phyloP scores from a whole-genome alignment of 2,888 invertebrate genomes.

The Lepetodrilus schrolli region DNA sequence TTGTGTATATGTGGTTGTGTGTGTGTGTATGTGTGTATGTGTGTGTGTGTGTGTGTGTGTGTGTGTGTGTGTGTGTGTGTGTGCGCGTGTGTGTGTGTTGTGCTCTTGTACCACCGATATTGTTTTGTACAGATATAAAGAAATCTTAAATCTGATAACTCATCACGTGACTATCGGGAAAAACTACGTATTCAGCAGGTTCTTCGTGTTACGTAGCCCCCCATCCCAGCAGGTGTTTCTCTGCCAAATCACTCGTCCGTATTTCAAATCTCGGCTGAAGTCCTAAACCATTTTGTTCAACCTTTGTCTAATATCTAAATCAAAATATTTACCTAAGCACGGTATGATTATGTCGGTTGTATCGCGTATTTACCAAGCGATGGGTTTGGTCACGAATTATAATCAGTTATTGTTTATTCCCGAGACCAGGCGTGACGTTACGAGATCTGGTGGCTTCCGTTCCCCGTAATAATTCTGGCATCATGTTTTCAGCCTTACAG shows the following conservation, averaged over 20 bases:
- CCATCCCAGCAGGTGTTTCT: constrained; percentile 9
- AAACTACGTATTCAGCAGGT: too few species aligned
- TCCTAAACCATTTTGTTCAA: not conserved
- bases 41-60: too few species aligned
- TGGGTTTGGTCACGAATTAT: not conserved
- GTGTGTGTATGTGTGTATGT: too few species aligned
- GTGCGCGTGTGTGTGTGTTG: too few species aligned
- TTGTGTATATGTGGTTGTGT: too few species aligned
- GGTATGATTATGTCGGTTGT: constrained; percentile 2
- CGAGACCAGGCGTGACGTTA: not conserved
- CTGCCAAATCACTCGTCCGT: not conserved
- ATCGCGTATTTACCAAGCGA: too few species aligned
- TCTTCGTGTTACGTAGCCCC: too few species aligned
- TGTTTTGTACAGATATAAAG: too few species aligned
- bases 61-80: too few species aligned
- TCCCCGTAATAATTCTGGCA: not conserved
- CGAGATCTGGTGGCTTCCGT: not conserved
- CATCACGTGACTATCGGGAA: too few species aligned
- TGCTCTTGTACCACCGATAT: too few species aligned
- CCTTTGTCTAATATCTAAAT: not conserved
- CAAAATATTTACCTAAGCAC: not conserved
- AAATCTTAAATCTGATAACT: not conserved
- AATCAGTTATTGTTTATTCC: not conserved
- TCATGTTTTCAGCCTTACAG: not conserved
- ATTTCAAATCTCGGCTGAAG: too few species aligned